Evolutionary conservation across 2,797 vertebrate genomes (phyloP).

Genomic region (Hipposideros larvatus): DNA sequence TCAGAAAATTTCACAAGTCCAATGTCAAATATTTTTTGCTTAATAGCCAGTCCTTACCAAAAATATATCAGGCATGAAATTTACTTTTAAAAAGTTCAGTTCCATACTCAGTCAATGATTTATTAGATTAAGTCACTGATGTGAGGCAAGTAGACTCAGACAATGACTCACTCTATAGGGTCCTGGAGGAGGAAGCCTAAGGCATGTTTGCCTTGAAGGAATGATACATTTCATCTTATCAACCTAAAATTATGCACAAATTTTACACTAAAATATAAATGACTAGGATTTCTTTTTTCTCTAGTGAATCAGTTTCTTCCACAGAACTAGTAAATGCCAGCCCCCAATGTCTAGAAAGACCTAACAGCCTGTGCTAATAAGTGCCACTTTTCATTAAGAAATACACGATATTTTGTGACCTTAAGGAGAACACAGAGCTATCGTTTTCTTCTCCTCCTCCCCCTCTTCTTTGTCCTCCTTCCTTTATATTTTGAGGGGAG

Average conservation of each 20-base stretch:
- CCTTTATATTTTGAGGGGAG: background rate
- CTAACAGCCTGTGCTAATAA: background rate
- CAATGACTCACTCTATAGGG: background rate
- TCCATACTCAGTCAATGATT: background rate
- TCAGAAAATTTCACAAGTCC: background rate
- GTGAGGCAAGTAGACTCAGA: background rate
- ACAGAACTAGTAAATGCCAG: background rate
- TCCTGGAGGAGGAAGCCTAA: background rate
- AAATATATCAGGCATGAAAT: slow-evolving; percentile 5
- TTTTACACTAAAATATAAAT: background rate
- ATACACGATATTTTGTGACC: background rate
- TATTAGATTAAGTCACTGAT: background rate
- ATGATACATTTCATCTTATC: background rate
- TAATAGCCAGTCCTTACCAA: background rate
- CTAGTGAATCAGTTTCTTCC: background rate
- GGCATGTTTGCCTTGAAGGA: background rate
- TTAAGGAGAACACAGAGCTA: background rate
- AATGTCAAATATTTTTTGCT: background rate
- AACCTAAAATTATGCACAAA: background rate
- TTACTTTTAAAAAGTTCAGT: slow-evolving; percentile 17
- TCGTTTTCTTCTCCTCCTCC: background rate
- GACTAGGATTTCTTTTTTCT: background rate
- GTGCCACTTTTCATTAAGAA: background rate
- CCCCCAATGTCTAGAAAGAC: background rate
- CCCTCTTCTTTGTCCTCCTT: background rate